Percentiles rank a stretch among this genome's conserved stretches.
These are phyloP conservation scores for Chironomus riparius DNA, from an alignment of 2,888 invertebrate species.

Conservation along the genomic window DNA sequence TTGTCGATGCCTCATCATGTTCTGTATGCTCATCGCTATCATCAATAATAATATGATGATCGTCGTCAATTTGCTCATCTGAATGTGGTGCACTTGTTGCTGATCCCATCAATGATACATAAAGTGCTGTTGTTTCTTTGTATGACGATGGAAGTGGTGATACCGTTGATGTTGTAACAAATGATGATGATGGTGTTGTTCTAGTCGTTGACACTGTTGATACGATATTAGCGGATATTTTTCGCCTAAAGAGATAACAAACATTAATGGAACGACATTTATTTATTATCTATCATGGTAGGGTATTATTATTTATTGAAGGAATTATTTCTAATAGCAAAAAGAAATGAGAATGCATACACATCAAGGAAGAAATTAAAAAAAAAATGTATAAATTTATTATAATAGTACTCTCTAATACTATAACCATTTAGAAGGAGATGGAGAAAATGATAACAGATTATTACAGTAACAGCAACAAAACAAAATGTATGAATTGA, in stretches of 20 bases:
- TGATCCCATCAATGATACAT: constrained; percentile 20
- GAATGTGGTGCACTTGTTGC: constrained; percentile 8
- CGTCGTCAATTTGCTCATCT: neutral
- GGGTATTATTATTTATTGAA: neutral
- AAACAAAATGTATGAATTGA: constrained; percentile 1
- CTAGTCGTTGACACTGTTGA: too few relatives aligned
- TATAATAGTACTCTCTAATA: neutral
- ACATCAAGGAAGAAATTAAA: neutral
- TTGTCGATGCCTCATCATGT: neutral
- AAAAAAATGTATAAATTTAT: neutral
- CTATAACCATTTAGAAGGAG: neutral
- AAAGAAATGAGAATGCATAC: neutral
- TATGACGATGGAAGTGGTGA: constrained; percentile 35
- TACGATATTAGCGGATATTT: neutral
- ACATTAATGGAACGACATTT: neutral
- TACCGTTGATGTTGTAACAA: constrained; percentile 28
- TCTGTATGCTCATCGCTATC: neutral
- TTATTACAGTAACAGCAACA: neutral
- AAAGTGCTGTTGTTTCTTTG: constrained; percentile 32
- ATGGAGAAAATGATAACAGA: constrained; percentile 8
- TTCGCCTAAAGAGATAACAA: neutral
- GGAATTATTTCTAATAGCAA: neutral
- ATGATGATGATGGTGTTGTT: neutral
- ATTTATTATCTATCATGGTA: neutral
- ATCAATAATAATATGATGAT: neutral